Base-by-base conservation (phyloP, 2,113 vertebrate species). In the Rhinolophus ferrumequinum region DNA sequence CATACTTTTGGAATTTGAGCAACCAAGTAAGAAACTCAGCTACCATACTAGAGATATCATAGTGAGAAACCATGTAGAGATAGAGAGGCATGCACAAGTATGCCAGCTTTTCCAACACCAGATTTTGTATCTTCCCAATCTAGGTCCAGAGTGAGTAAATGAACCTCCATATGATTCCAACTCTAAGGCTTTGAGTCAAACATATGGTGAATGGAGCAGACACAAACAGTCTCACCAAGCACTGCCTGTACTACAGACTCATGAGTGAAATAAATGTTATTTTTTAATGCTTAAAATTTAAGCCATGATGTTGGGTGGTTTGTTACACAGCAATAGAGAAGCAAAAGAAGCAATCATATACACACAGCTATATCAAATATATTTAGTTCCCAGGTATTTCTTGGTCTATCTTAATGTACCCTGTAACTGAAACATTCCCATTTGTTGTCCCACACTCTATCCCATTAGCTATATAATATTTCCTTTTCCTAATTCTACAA, bases 221-320 rank as follows among this genome's bases (percentile, higher is more conserved):
- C 30, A 50, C n/a, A 66, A 38, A 69, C 2, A 58, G 54, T 69
- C n/a, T 91, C 35, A 52, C 24, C 21, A 58, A 75, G 26, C 6
- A 28, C 21, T 84, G 14, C 3, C 41, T 69, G 52, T 16, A 67
- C 22, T 62, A 4, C 15, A 91, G 67, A 91, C 69, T 82, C 26
- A 18, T 70, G 8, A 21, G 30, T 54, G 79, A 81, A 73, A 58
- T 44, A 58, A 72, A 47, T 54, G 64, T 28, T 75, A 7, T 75
- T 82, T 35, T 69, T 58, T 22, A 80, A 88, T 60, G 18, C n/a
- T 41, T 88, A 62, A 93, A 93, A 76, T n/a, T 24, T 64, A 94
- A 87, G 50, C n/a, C 58, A 60, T 50, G 33, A 85, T 64, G 5
- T 60, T 47, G 15, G 14, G 9, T 67, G 28, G 26, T 66, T 73